phyloP scores from a whole-genome alignment of 2,888 invertebrate species.

The Agelastica alni region DNA sequence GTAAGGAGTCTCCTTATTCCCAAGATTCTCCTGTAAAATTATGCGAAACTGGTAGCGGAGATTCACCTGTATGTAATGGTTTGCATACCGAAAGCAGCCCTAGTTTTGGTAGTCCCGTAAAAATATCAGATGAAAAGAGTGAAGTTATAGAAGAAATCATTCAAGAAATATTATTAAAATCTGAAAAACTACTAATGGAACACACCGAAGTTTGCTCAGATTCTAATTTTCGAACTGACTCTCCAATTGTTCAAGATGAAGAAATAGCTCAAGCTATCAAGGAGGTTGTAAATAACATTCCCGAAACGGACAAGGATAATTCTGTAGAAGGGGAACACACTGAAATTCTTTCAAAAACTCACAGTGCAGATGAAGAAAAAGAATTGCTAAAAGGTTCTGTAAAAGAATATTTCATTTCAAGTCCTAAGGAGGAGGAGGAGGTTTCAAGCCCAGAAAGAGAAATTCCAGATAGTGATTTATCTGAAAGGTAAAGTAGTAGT shows the following conservation, averaged over 20 bases:
- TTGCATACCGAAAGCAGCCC: conserved; percentile 53
- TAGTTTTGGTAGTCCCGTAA: conserved; percentile 52
- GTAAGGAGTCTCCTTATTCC: conserved; percentile 64
- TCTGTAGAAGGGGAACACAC: not conserved
- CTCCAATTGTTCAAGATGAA: conserved; percentile 60
- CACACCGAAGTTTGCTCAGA: conserved; percentile 38
- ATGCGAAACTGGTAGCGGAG: conserved; percentile 42
- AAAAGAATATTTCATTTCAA: conserved; percentile 4
- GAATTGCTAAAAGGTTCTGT: conserved; percentile 42
- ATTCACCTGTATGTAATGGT: conserved; percentile 56
- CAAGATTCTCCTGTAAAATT: conserved; percentile 56
- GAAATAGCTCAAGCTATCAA: conserved; percentile 61
- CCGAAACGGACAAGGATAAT: conserved; percentile 28
- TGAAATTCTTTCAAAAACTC: not conserved
- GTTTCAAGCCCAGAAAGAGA: conserved; percentile 61
- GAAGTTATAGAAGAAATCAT: conserved; percentile 61
- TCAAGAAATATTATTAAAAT: conserved; percentile 59
- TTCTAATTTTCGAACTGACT: conserved; percentile 34
- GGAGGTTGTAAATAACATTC: conserved; percentile 57
- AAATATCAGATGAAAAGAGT: conserved; percentile 50
- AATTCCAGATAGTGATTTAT: conserved; percentile 68
- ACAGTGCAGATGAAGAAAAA: not conserved
- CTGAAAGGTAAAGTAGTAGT: conserved; percentile 63
- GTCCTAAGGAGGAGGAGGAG: conserved; percentile 40
- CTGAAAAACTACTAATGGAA: conserved; percentile 59